Evolutionary conservation across 2,113 vertebrate species (phyloP), one percentile per base, ranked within the genome.

Genomic region (Bambusicola thoracicus): DNA sequence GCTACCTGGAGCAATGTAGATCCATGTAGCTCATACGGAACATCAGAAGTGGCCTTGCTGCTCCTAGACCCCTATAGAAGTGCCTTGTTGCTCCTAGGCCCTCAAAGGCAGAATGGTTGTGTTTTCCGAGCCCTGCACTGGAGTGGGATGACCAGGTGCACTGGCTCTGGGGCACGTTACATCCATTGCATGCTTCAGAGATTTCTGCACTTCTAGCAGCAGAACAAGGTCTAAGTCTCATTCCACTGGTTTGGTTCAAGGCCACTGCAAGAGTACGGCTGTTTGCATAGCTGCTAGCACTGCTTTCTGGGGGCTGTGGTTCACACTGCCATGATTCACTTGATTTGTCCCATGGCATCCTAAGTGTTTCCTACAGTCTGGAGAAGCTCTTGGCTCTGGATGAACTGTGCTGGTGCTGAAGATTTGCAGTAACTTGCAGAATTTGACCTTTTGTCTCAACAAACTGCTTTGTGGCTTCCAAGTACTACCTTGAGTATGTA

Each of bases 361-460:
- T 56, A 41, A 51, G 36, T 7, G 9, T 29, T 88, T 79, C 41
- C 29, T 80, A 34, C 10, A 61, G 21, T 19, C 27, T 49, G 53
- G 65, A 77, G 80, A 59, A 89, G 34, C 27, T 82, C 36, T 85
- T 92, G 40, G 49, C 67, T 91, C 44, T 36, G 55, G 59, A 43
- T 87, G 15, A 67, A 41, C 82, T 76, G 59, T 89, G 32, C 59
- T 63, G 51, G n/a, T 59, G 43, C 40, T 90, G 72, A 70, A 83
- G 76, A 73, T 91, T 77, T 89, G 22, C 55, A 67, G 46, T 77
- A 89, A 91, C 63, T 85, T 87, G 13, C 34, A 83, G 72, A 86
- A 85, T 91, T 67, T 85, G 85, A 93, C 87, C 93, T 93, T 94
- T 77, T 77, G 65, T 91, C 75, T 91, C 79, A 85, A 87, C 48